Evolutionary conservation across 2,113 vertebrate species (phyloP).

Genomic region (Gasterosteus aculeatus): DNA sequence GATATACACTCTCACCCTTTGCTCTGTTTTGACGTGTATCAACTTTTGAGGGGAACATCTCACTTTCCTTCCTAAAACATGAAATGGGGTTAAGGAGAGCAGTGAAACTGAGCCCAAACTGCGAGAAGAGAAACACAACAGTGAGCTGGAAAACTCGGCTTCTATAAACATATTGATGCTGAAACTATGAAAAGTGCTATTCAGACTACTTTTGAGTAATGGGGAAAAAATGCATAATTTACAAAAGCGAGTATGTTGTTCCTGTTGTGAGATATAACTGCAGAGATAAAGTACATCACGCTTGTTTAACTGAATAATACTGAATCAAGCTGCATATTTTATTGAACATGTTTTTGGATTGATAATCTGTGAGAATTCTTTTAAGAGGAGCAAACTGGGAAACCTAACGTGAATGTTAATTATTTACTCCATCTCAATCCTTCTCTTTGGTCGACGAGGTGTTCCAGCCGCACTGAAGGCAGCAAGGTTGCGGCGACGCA

Average conservation of each 20-base stretch:
- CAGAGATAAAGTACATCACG: background rate
- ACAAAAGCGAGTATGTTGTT: background rate
- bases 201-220: background rate
- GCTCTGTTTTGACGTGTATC: background rate
- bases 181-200: background rate
- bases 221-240: background rate
- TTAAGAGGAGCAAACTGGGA: background rate
- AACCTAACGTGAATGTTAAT: slow-evolving; percentile 49
- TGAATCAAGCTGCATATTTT: slow-evolving; percentile 10
- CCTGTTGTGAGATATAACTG: background rate
- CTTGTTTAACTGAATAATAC: background rate
- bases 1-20: background rate
- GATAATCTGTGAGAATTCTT: slow-evolving; percentile 6
- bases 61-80: background rate
- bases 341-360: background rate
- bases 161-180: background rate
- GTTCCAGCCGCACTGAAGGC: background rate
- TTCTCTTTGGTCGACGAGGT: background rate
- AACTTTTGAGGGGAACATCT: background rate
- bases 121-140: slow-evolving; percentile 5
- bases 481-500: slow-evolving; percentile 2
- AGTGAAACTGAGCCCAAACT: background rate
- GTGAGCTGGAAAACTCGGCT: background rate
- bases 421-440: slow-evolving; percentile 38
- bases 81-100: background rate